Evolutionary conservation across 2,797 vertebrate genomes (phyloP).

Genomic region (Furcifer pardalis): DNA sequence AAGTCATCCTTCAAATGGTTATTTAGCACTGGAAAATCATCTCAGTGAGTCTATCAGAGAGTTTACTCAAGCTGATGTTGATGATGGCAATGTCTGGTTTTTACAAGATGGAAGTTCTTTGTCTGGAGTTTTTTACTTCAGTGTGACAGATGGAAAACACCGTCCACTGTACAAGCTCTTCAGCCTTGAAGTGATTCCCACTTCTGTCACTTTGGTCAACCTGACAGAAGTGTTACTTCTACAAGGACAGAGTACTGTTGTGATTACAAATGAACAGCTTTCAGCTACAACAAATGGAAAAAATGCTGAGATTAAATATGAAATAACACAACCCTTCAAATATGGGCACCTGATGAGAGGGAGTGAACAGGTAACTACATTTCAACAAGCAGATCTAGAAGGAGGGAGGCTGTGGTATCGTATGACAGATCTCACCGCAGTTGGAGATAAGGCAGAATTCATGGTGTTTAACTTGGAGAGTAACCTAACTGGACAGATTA

Average conservation of each 20-base stretch:
- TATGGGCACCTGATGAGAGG: slow-evolving; percentile 82
- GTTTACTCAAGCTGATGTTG: slow-evolving; percentile 89
- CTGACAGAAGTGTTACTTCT: slow-evolving; percentile 77
- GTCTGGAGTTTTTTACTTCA: slow-evolving; percentile 92
- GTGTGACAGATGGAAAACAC: slow-evolving; percentile 89
- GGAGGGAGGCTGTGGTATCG: slow-evolving; percentile 80
- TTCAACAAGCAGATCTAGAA: slow-evolving; percentile 82
- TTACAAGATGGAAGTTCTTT: slow-evolving; percentile 85
- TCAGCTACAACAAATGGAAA: slow-evolving; percentile 85
- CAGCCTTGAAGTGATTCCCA: slow-evolving; percentile 84
- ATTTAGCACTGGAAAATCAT: slow-evolving; percentile 78
- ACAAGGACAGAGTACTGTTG: slow-evolving; percentile 80
- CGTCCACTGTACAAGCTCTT: slow-evolving; percentile 91
- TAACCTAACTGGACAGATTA: slow-evolving; percentile 81
- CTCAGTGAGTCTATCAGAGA: slow-evolving; percentile 75
- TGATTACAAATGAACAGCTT: slow-evolving; percentile 81
- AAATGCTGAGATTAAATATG: slow-evolving; percentile 80
- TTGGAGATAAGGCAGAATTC: slow-evolving; percentile 83
- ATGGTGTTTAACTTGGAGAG: slow-evolving; percentile 83
- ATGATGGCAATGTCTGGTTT: slow-evolving; percentile 83
- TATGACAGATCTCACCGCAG: slow-evolving; percentile 77
- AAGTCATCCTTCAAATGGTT: slow-evolving; percentile 87
- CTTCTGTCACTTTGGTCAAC: slow-evolving; percentile 82
- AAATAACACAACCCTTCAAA: slow-evolving; percentile 76
- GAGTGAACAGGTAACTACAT: slow-evolving; percentile 73